Base-by-base conservation (phyloP, 2,888 invertebrate species). In the Plebejus melissa region DNA sequence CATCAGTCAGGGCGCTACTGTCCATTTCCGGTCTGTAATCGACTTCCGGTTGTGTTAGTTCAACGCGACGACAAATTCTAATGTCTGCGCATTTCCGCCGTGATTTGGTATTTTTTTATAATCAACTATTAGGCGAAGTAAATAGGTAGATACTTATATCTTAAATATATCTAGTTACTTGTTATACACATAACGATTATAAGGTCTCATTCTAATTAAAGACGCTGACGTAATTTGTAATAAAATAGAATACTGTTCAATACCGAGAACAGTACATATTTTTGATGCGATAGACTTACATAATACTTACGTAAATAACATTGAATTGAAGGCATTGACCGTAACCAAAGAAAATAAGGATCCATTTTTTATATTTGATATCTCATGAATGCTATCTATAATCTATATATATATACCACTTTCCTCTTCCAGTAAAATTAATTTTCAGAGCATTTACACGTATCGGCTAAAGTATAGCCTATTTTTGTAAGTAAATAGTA, bases 21-120 rank as follows among this genome's bases (percentile, higher is more conserved):
- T 78, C 86, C 85, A 88, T 89, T 89, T 89, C 89, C 89, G 85
- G 82, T 77, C 82, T 77, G 83, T 87, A 88, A 89, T 88, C 84
- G 88, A 88, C 85, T 87, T 86, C 87, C 88, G 86, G 83, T 78
- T 75, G 79, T 78, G 79, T 79, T 80, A 80, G 79, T 77, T 78
- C 78, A 79, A 79, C 80, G 80, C 80, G 79, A 71, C 71, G 71
- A 71, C 50, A 71, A 46, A 50, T 50, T 13, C 72, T 54, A 54
- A 72, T 72, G 72, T 72, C 72, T 72, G 32, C 72, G 50, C 28
- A 54, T 72, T 72, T 72, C 72, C 54, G 65, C 32, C 32, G 65
- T 65, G 32, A 16, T 32, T 65, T 65, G 28, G 65, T 65, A 46
- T 9, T 46, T 9, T 7, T 36, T 65, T 36, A 32, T 65, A 32